Evolutionary conservation across 2,797 vertebrate genomes (phyloP).

Genomic region (Nannoperca obscura): DNA sequence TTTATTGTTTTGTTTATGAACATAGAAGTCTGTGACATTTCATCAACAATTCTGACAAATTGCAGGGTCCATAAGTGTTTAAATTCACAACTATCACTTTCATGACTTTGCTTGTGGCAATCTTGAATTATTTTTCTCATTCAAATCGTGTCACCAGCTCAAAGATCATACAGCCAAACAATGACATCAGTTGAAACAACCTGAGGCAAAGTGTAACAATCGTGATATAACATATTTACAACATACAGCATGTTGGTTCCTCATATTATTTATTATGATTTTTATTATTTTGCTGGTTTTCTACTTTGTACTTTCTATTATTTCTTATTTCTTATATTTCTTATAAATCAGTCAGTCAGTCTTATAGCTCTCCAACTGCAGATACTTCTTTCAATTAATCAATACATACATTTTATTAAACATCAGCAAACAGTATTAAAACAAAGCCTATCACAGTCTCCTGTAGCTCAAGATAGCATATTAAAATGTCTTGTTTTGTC

Average conservation of each 20-base stretch:
- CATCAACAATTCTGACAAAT: background rate
- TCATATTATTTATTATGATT: background rate
- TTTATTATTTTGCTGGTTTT: background rate
- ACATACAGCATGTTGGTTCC: background rate
- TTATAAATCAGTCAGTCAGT: background rate
- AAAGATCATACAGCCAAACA: background rate
- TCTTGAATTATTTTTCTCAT: background rate
- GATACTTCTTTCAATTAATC: background rate
- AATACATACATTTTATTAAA: background rate
- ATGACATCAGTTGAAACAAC: background rate
- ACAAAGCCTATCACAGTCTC: background rate
- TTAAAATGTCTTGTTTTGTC: slow-evolving; percentile 1
- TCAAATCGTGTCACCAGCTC: background rate
- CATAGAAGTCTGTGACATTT: background rate
- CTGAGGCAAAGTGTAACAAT: background rate
- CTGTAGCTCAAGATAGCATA: background rate
- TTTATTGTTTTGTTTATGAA: background rate
- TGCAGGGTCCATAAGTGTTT: slow-evolving; percentile 4
- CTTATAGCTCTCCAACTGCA: background rate
- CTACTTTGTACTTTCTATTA: background rate
- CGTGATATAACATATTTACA: background rate
- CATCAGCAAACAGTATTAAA: background rate
- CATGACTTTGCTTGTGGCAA: background rate
- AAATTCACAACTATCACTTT: background rate
- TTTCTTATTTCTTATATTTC: background rate